phyloP scores from a whole-genome alignment of 1,140 invertebrate genomes.

The Drosophila asahinai region DNA sequence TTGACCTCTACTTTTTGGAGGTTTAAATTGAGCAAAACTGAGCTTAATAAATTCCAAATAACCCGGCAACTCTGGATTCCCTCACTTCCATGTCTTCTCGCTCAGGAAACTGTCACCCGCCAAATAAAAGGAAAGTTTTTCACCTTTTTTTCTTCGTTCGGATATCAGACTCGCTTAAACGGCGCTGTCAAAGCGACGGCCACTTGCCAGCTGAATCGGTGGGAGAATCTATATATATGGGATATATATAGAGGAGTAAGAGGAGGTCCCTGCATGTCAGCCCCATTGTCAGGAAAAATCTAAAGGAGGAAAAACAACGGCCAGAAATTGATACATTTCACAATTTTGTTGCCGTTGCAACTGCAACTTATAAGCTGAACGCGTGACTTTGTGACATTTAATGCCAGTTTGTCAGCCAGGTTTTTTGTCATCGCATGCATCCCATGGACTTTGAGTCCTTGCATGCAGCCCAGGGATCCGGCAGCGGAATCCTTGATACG shows the following conservation, averaged over 20 bases:
- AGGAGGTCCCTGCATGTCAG: slow-evolving; percentile 38
- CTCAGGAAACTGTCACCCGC: slow-evolving; percentile 55
- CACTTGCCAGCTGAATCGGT: slow-evolving; percentile 54
- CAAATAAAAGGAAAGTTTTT: slow-evolving; percentile 37
- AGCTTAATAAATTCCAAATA: not conserved
- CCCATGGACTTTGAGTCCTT: slow-evolving; percentile 22
- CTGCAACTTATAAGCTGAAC: slow-evolving; percentile 39
- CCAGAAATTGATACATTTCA: slow-evolving; percentile 79
- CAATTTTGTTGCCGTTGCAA: slow-evolving; percentile 58
- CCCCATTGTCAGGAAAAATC: slow-evolving; percentile 23
- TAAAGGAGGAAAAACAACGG: slow-evolving; percentile 41
- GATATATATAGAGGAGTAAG: not conserved
- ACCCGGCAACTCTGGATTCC: slow-evolving; percentile 10
- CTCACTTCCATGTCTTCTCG: slow-evolving; percentile 17
- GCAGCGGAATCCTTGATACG: slow-evolving; percentile 7
- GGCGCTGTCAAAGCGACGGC: slow-evolving; percentile 70
- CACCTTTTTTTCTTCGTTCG: slow-evolving; percentile 12
- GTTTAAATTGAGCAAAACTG: not conserved
- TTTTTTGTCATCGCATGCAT: slow-evolving; percentile 52
- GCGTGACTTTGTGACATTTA: slow-evolving; percentile 81
- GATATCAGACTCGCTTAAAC: slow-evolving; percentile 49
- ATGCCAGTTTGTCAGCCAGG: slow-evolving; percentile 70
- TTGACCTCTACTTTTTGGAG: not conserved
- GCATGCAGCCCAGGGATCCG: not conserved
- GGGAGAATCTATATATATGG: slow-evolving; percentile 2